Evolutionary conservation across 2,113 vertebrate genomes (phyloP).

Genomic region (Corythaixoides concolor): DNA sequence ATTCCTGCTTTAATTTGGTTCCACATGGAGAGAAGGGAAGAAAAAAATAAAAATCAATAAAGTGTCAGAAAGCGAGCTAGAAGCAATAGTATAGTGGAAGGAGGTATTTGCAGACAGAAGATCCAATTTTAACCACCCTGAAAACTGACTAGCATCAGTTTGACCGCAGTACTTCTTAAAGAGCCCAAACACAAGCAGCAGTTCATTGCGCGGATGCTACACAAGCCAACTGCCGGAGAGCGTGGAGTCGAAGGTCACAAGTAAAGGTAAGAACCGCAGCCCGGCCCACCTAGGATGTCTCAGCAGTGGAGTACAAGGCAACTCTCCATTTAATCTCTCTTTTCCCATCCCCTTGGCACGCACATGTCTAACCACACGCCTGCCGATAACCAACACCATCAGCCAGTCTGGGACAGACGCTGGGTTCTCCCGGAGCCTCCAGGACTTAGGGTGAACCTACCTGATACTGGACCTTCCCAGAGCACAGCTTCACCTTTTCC

Average conservation of each 20-base stretch:
- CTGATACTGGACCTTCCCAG: no score
- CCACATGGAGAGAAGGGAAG: not conserved
- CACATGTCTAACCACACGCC: no score
- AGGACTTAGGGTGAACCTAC: no score
- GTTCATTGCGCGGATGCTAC: not conserved
- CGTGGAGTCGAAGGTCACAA: accelerated
- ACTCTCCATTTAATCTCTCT: no score
- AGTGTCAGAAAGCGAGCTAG: not conserved
- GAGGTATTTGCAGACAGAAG: not conserved
- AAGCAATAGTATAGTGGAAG: not conserved
- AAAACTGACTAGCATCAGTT: not conserved
- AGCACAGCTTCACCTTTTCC: no score
- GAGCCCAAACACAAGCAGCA: not conserved
- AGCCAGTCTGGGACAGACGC: no score
- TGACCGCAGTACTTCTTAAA: not conserved
- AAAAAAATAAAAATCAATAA: not conserved
- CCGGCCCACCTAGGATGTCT: no score
- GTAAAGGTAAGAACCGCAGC: not conserved
- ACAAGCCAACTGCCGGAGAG: not conserved
- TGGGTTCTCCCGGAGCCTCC: no score
- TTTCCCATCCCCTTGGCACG: no score
- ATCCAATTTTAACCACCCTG: not conserved
- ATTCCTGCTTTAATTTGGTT: constrained; percentile 37
- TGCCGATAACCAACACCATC: no score
- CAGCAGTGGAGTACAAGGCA: no score